A percentile compares a stretch with the other conserved stretches of the same genome.
These are phyloP conservation scores for Drosophila affinis DNA, from an alignment of 2,888 invertebrate species.

Conservation along the genomic window DNA sequence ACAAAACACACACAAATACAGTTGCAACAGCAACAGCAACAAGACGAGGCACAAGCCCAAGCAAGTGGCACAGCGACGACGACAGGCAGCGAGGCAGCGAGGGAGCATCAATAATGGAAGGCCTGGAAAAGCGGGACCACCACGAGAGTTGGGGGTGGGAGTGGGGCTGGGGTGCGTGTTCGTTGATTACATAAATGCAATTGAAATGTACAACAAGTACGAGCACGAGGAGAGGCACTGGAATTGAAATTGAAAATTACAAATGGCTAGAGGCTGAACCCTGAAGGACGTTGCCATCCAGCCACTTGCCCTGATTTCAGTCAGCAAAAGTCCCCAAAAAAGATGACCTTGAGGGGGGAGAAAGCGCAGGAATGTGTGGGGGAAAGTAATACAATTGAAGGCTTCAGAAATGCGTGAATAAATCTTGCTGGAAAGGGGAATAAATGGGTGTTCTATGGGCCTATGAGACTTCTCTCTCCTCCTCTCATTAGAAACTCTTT, in stretches of 20 bases:
- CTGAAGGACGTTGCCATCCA: neutral
- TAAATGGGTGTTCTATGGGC: too few relatives aligned
- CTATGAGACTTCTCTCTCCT: too few relatives aligned
- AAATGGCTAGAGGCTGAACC: conserved; percentile 33
- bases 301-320: neutral
- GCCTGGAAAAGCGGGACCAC: conserved; percentile 36
- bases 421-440: too few relatives aligned
- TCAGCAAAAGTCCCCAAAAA: neutral
- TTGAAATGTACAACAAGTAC: conserved; percentile 54
- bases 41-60: neutral
- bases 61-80: conserved; percentile 16
- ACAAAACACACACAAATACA: conserved; percentile 14
- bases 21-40: conserved; percentile 6
- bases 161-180: conserved; percentile 33
- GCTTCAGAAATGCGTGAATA: too few relatives aligned
- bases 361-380: too few relatives aligned
- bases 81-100: conserved; percentile 23
- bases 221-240: conserved; percentile 28
- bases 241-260: conserved; percentile 61
- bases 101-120: conserved; percentile 70
- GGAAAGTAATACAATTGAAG: too few relatives aligned
- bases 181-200: conserved; percentile 74
- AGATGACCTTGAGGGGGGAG: neutral
- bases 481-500: neutral
- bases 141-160: neutral